Percentiles rank a stretch among this genome's conserved stretches.
These are phyloP conservation scores for Machaerirhynchus nigripectus DNA, from an alignment of 2,113 vertebrate genomes.

Conservation along the genomic window DNA sequence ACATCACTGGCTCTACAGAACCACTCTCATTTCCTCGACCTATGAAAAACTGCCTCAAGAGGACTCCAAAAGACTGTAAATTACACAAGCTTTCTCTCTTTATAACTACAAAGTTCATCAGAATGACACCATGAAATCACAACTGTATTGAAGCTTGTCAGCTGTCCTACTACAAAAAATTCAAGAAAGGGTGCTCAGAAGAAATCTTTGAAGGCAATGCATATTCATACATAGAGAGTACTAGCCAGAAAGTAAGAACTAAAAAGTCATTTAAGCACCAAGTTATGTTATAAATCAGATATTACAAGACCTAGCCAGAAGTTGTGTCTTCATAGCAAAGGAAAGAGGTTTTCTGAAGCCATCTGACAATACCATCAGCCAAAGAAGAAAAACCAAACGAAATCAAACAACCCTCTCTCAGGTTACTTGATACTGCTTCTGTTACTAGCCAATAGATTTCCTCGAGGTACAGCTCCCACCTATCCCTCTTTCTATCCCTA, in stretches of 20 bases:
- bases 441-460: neutral
- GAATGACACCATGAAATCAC: neutral
- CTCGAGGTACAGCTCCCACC: neutral
- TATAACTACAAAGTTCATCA: neutral
- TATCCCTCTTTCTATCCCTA: neutral
- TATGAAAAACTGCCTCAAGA: neutral
- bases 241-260: neutral
- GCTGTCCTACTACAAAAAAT: neutral
- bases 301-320: neutral
- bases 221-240: neutral
- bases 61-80: neutral
- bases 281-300: neutral
- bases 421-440: neutral
- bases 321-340: neutral
- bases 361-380: neutral
- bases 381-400: neutral
- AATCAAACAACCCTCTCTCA: fast-evolving
- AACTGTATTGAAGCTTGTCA: neutral
- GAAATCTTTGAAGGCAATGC: neutral
- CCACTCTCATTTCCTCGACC: neutral
- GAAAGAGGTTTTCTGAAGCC: neutral
- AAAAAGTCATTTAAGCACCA: neutral
- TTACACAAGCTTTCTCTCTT: neutral
- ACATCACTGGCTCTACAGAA: neutral
- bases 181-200: neutral